Conservation (phyloP, 2,113 vertebrate genomes). For the Cryptotis parvus region DNA sequence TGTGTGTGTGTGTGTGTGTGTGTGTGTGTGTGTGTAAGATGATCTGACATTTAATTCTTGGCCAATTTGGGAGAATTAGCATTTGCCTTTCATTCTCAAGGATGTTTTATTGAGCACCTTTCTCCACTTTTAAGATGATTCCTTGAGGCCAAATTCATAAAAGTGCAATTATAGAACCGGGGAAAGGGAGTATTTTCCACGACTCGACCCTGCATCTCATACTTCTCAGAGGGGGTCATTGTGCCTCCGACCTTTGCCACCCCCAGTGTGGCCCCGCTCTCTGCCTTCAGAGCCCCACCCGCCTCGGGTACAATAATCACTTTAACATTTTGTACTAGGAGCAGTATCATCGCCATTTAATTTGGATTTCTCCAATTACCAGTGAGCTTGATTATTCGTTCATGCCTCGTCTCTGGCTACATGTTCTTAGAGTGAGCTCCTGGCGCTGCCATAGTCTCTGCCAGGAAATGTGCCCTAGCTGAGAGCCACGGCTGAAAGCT, state of each 20-base stretch:
- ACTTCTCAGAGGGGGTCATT: neutral
- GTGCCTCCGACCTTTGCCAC: neutral
- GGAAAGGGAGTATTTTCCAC: neutral
- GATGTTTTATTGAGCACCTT: neutral
- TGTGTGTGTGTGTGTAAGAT: neutral
- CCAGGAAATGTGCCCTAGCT: neutral
- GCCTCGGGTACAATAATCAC: neutral
- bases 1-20: no score
- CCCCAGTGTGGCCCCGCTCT: neutral
- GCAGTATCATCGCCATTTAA: conserved; percentile 3
- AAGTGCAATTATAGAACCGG: neutral
- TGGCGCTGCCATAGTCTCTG: neutral
- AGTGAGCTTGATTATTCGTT: neutral
- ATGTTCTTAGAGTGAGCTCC: conserved; percentile 25
- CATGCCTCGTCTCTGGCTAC: neutral
- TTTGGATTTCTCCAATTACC: conserved; percentile 48
- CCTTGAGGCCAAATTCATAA: conserved; percentile 17
- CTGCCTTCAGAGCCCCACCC: neutral
- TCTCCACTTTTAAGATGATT: conserved; percentile 6
- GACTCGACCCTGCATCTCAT: neutral
- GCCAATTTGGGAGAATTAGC: no score
- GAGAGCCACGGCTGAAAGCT: neutral
- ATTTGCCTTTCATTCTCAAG: neutral
- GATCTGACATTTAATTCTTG: neutral
- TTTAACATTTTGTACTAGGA: conserved; percentile 15